Base-by-base conservation (phyloP, 1,140 invertebrate genomes). In the Kradibia gibbosae region DNA sequence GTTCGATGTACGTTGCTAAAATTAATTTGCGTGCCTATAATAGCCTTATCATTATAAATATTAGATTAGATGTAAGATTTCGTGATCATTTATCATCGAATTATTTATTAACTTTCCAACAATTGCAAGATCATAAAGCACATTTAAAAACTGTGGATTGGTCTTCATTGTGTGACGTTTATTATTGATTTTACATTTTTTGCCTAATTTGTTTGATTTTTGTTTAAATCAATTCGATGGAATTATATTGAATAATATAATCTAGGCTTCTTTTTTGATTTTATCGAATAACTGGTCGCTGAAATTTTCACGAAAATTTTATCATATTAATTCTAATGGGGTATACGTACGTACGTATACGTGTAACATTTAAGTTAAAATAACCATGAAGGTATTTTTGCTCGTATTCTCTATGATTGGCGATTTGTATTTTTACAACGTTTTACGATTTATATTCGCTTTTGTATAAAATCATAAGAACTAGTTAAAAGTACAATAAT, bases 1-100 rank as follows among this genome's bases (percentile, higher is more conserved):
- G 55, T 91, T 91, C 60, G 90, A 90, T 83, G 89, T 90, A 88
- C 74, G 87, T 86, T 78, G 67, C 45, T 48, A 60, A 53, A 65
- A 55, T 67, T 17, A 39, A 39, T 67, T 67, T 22, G 62, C 62
- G 62, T 67, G 34, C n/a, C 62, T 67, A 39, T 7, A 67, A 39
- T 67, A 39, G 34, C 62, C 39, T 67, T 67, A 65, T 28, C 15
- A 36, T 36, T 65, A 65, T 34, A 36, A 17, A 34, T 65, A 65
- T 36, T 65, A 65, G 60, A 65, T 36, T 65, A 65, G 60, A 65
- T 20, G 10, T 67, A 22, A 67, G 34, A 39, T n/a, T 67, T 67
- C 4, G 39, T 39, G 39, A 67, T 20, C 62, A 67, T 39, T 22
- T 67, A 39, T 67, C 22, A 7, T 39, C 36, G 15, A 62, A 34